A percentile compares a stretch with the other conserved stretches of the same genome.
These are phyloP conservation scores for Isurus oxyrinchus DNA, from an alignment of 2,113 vertebrate species.

Conservation along the genomic window DNA sequence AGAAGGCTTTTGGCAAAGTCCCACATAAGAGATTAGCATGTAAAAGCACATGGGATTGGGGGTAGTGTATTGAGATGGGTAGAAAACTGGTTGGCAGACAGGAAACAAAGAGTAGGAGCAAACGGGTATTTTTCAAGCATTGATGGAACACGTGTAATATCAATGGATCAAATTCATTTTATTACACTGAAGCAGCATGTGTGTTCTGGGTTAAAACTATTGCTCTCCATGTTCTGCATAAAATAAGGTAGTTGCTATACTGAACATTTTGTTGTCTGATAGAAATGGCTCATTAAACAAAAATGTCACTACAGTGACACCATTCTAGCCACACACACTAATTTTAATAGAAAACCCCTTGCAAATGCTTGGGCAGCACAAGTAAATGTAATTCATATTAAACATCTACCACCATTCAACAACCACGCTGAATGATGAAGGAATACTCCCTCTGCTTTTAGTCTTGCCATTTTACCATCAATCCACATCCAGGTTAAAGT, in stretches of 20 bases:
- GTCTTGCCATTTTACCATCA: background rate
- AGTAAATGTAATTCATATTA: background rate
- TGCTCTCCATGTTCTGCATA: background rate
- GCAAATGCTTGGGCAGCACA: background rate
- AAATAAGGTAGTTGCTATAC: background rate
- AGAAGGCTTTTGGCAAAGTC: no score
- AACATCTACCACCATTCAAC: background rate
- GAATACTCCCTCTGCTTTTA: background rate
- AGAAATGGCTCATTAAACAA: no score
- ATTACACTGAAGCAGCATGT: background rate
- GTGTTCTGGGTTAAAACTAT: background rate
- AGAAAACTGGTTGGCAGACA: no score
- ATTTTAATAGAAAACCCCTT: background rate
- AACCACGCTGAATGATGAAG: background rate
- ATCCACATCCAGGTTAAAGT: background rate
- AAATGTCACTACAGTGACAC: background rate
- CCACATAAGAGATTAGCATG: no score
- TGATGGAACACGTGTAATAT: background rate
- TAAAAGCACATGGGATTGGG: no score
- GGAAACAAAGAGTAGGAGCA: no score
- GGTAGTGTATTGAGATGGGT: no score
- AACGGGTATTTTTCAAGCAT: background rate
- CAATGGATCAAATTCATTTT: background rate
- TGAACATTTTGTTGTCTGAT: no score
- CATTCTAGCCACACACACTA: background rate